A percentile compares a stretch with the other conserved stretches of the same genome.
phyloP scores from a whole-genome alignment of 37 sponge, comb jelly and placozoan genomes.

The Agelas oroides region DNA sequence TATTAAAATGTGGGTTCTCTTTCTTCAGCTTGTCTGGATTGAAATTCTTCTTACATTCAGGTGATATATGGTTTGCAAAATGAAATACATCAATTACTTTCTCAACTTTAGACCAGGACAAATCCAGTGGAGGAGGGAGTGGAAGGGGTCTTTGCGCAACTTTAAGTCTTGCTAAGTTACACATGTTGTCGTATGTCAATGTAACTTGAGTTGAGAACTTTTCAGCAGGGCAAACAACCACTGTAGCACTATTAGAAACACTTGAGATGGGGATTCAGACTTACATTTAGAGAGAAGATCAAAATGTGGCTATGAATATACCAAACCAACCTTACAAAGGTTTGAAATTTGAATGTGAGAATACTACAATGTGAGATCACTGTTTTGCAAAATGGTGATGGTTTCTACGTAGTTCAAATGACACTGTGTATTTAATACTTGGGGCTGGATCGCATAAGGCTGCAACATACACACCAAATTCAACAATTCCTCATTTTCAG shows the following conservation, averaged over 20 bases:
- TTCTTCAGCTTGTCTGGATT: conserved; percentile 30
- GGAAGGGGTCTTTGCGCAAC: conserved; percentile 38
- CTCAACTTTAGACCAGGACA: conserved; percentile 17
- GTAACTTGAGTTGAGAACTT: neutral
- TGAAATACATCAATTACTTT: conserved; percentile 54
- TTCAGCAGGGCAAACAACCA: neutral
- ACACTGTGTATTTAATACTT: too few species aligned
- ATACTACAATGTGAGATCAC: too few species aligned
- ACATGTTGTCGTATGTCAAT: conserved; percentile 63
- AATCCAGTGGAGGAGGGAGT: conserved; percentile 28
- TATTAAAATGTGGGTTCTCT: conserved; percentile 45
- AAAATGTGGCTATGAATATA: too few species aligned
- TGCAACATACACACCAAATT: too few species aligned
- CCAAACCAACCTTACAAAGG: too few species aligned
- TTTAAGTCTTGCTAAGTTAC: conserved; percentile 35
- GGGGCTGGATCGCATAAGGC: too few species aligned
- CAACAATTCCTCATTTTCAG: too few species aligned
- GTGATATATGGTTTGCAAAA: conserved; percentile 22
- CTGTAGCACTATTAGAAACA: conserved; percentile 12
- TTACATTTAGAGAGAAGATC: too few species aligned
- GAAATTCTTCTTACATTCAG: conserved; percentile 20
- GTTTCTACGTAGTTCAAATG: too few species aligned
- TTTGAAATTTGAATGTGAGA: too few species aligned
- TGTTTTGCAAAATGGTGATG: too few species aligned
- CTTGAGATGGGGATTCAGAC: conserved; percentile 28